Conservation (phyloP, 2,888 invertebrate species). For the Parelbella ahira region DNA sequence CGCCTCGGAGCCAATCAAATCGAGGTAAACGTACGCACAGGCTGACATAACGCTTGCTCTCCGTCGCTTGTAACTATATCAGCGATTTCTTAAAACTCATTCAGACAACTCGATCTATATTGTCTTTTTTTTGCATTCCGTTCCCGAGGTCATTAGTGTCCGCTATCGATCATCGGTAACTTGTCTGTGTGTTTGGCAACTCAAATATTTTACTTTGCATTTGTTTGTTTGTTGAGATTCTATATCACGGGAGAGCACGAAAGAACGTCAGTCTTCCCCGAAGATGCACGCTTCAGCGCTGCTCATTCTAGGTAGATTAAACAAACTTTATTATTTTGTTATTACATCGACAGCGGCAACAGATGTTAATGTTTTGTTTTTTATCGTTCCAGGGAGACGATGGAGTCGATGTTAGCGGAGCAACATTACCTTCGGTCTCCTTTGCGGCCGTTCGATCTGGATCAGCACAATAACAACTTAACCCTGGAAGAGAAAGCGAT, state of each 20-base stretch:
- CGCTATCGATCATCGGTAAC: constrained; percentile 29
- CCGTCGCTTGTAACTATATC: constrained; percentile 38
- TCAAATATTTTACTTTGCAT: constrained; percentile 63
- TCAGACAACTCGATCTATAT: constrained; percentile 21
- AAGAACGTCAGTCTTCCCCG: constrained; percentile 74
- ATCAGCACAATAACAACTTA: constrained; percentile 85
- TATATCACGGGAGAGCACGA: constrained; percentile 79
- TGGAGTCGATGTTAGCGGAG: constrained; percentile 93
- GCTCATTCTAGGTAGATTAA: constrained; percentile 75
- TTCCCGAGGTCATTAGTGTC: constrained; percentile 34
- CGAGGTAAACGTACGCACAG: constrained; percentile 47
- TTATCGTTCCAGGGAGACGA: constrained; percentile 86
- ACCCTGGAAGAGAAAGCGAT: constrained; percentile 89
- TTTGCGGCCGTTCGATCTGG: constrained; percentile 86
- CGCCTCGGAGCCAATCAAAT: constrained; percentile 44
- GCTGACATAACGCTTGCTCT: constrained; percentile 34
- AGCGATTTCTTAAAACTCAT: constrained; percentile 31
- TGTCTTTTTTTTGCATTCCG: constrained; percentile 21
- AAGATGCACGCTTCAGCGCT: constrained; percentile 75
- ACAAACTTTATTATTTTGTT: constrained; percentile 33
- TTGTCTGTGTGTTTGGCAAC: constrained; percentile 28
- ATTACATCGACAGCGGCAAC: too few species aligned
- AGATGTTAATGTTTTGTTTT: constrained; percentile 30
- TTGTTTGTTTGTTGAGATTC: constrained; percentile 78
- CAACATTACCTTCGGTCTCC: constrained; percentile 91